A percentile compares a stretch with the other conserved stretches of the same genome.
These are phyloP conservation scores for Monochamus saltuarius DNA, from an alignment of 1,140 invertebrate species.

Conservation along the genomic window DNA sequence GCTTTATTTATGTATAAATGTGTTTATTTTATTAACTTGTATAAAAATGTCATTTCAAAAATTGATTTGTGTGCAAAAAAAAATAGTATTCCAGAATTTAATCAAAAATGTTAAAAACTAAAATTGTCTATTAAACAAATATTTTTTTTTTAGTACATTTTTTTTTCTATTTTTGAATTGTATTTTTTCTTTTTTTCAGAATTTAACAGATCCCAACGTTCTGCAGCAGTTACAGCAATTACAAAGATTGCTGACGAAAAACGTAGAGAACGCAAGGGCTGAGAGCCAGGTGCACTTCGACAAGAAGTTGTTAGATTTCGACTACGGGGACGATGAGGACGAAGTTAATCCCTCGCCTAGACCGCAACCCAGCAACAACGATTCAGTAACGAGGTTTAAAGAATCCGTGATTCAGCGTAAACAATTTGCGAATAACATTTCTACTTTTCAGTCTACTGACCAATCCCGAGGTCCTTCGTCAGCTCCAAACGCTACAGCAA, in stretches of 20 bases:
- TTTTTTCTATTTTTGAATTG: no score
- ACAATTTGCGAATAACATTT: background rate
- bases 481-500: constrained; percentile 66
- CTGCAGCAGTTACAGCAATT: constrained; percentile 61
- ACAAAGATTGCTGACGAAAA: constrained; percentile 59
- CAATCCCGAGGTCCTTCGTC: constrained; percentile 74
- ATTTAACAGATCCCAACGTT: constrained; percentile 49
- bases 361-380: constrained; percentile 16
- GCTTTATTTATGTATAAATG: no score
- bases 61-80: no score
- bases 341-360: constrained; percentile 50
- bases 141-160: no score
- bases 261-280: constrained; percentile 50
- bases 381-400: constrained; percentile 41
- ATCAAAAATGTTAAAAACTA: no score
- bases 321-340: constrained; percentile 79
- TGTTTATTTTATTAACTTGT: no score
- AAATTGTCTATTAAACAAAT: no score
- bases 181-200: constrained; percentile 30
- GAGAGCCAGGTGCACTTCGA: constrained; percentile 62
- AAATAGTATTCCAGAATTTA: no score
- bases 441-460: constrained; percentile 61
- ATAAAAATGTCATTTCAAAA: no score
- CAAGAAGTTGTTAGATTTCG: constrained; percentile 80
- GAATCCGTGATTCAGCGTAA: background rate